Percentiles rank a stretch among this genome's conserved stretches.
Evolutionary conservation across 2,113 vertebrate genomes (phyloP).

Genomic region (Hippocampus zosterae): DNA sequence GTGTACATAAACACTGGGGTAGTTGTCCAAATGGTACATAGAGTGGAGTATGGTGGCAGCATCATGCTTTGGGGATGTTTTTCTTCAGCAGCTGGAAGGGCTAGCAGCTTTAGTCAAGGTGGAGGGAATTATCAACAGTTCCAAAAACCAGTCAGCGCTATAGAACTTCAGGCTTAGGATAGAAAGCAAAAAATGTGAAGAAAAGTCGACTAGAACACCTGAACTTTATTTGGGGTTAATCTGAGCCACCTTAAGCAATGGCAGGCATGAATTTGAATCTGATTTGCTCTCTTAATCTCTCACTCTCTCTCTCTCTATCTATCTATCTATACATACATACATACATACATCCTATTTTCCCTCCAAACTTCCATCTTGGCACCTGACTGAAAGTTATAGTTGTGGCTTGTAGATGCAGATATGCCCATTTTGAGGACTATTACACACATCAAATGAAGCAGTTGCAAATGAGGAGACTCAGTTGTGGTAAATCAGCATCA

Average conservation of each 20-base stretch:
- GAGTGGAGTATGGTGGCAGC: neutral
- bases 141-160: neutral
- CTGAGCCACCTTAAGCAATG: too few species aligned
- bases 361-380: slow-evolving; percentile 20
- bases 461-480: slow-evolving; percentile 31
- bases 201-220: too few species aligned
- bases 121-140: neutral
- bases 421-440: slow-evolving; percentile 23
- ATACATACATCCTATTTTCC: too few species aligned
- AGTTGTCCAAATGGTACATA: slow-evolving; percentile 5
- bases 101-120: neutral
- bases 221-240: too few species aligned
- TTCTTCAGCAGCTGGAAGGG: neutral
- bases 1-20: slow-evolving; percentile 20
- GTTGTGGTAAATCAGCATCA: slow-evolving; percentile 28
- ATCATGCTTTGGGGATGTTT: neutral
- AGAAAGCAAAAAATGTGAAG: neutral
- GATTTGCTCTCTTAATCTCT: too few species aligned
- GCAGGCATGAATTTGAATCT: too few species aligned
- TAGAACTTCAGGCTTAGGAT: neutral
- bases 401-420: slow-evolving; percentile 33
- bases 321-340: too few species aligned
- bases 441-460: slow-evolving; percentile 26
- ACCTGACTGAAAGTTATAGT: slow-evolving; percentile 21
- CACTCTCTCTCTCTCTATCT: too few species aligned